Base-by-base conservation (phyloP, 2,113 vertebrate genomes). In the Cyanoliseus patagonus region DNA sequence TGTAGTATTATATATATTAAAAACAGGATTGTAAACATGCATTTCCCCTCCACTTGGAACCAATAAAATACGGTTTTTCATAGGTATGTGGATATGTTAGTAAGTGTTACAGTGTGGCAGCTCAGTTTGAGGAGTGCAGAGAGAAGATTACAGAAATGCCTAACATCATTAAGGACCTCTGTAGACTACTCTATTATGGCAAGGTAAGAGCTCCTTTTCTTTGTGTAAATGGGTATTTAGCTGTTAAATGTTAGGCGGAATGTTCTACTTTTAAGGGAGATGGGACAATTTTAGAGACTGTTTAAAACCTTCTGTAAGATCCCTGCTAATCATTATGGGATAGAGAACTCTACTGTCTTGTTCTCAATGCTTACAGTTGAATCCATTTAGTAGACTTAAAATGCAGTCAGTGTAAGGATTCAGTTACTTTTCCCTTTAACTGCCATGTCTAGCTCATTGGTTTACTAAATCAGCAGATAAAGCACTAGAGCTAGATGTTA, bases 121-220 rank as follows among this genome's bases (percentile, higher is more conserved):
- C 99, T 78, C 99, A 99, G 96, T 99, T 99, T 97, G 99, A 99
- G 93, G 99, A 99, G 31, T 99, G 99, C 98, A 98, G 99, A 94
- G 99, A 99, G 95, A 99, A 99, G 98, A 99, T 99, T 77, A 99
- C 99, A 16, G 99, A 99, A 97, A 98, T 99, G 97, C 99, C 99
- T 4, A 98, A 98, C 83, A 99, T 99, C 97, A 99, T 99, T 94
- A 98, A 98, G 92, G 99, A 99, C 94, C 98, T 99, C 61, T 99
- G 99, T 94, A 99, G 99, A 70, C 98, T 99, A 68, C 97, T 99
- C 7, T 99, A 98, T 96, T 99, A 99, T 53, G 98, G 99, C 97
- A 99, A 99, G 99, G 99, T 99, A 91, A 96, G 92, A 52, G 13
- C 66, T 85, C 18, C 52, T 46, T 67, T 85, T 33, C 39, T 74